phyloP scores from a whole-genome alignment of 1,140 invertebrate genomes.

The Megalonaias nervosa region DNA sequence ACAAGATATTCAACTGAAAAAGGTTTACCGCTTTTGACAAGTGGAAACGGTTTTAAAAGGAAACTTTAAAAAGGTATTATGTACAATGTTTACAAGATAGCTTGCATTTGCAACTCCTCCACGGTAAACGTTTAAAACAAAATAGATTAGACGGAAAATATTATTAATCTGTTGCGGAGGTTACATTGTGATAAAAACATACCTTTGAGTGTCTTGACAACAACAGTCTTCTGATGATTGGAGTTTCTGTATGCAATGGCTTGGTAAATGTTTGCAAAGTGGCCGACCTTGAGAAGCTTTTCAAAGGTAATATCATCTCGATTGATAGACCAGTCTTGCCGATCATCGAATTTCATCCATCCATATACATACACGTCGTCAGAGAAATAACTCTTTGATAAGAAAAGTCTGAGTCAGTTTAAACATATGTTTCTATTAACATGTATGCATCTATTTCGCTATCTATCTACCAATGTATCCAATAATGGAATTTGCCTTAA shows the following conservation, averaged over 20 bases:
- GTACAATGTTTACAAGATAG: background rate
- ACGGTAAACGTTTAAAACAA: background rate
- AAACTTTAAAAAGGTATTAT: background rate
- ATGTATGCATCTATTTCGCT: too few species aligned
- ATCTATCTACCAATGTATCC: too few species aligned
- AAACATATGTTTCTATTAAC: too few species aligned
- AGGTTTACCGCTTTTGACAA: background rate
- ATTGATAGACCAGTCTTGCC: conserved; percentile 4
- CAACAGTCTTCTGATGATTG: background rate
- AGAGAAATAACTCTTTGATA: too few species aligned
- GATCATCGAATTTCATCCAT: background rate
- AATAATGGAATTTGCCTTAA: too few species aligned
- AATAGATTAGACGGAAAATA: background rate
- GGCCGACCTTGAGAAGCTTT: conserved; percentile 11
- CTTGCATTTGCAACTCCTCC: too few species aligned
- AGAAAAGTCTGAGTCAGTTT: too few species aligned
- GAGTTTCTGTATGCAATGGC: background rate
- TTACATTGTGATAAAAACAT: background rate
- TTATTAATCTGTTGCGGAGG: background rate
- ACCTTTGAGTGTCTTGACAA: conserved; percentile 27
- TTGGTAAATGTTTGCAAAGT: conserved; percentile 28
- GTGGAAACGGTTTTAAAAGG: background rate
- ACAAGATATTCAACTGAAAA: too few species aligned
- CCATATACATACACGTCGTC: conserved; percentile 23
- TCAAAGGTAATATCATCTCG: conserved; percentile 17